phyloP scores from a whole-genome alignment of 2,797 vertebrate genomes.

The Prionace glauca region DNA sequence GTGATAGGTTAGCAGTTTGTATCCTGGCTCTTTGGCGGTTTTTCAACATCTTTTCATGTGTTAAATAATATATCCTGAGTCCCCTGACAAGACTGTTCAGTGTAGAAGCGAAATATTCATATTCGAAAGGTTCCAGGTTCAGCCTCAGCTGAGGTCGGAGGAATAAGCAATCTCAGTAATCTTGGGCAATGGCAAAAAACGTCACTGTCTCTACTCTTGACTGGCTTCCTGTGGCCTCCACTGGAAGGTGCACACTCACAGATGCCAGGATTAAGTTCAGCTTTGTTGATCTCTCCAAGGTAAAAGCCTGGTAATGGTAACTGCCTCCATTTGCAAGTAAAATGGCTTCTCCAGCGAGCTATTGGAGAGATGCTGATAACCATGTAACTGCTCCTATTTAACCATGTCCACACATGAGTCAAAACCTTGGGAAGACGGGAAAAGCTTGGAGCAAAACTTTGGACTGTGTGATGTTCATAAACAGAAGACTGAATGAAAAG shows the following conservation, averaged over 20 bases:
- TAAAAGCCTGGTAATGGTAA: not conserved
- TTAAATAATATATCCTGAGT: not conserved
- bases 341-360: not conserved
- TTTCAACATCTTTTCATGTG: not conserved
- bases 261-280: not conserved
- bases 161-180: not conserved
- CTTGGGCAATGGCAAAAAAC: not conserved
- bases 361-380: not conserved
- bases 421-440: not conserved
- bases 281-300: not conserved
- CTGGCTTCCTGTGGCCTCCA: not conserved
- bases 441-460: not conserved
- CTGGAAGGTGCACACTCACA: not conserved
- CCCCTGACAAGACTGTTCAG: not conserved
- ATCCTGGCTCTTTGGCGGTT: not conserved
- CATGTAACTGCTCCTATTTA: not conserved
- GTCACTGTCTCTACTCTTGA: not conserved
- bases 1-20: not conserved
- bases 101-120: not conserved
- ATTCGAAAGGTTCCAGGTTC: not conserved
- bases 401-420: not conserved
- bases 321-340: not conserved
- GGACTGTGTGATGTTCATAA: not conserved
- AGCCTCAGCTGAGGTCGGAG: not conserved
- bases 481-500: not conserved